Percentiles rank a stretch among this genome's conserved stretches.
Conservation (phyloP, 2,888 invertebrate species). For the Aromia moschata region DNA sequence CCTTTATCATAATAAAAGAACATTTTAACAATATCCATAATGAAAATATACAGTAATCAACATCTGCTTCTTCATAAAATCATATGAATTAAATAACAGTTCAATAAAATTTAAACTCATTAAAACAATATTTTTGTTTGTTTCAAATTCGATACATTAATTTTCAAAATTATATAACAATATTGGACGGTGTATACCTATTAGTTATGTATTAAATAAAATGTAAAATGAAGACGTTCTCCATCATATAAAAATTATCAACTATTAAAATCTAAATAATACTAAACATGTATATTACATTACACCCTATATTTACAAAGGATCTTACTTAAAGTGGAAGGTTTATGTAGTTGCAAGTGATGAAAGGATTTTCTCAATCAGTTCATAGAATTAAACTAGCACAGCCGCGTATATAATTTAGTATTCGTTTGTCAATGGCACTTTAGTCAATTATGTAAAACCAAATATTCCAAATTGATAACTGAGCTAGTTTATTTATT, state of each 20-base stretch:
- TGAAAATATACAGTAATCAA: conserved; percentile 33
- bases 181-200: conserved; percentile 50
- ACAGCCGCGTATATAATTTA: conserved; percentile 29
- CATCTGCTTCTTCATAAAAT: conserved; percentile 45
- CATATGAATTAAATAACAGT: conserved; percentile 56
- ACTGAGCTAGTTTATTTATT: conserved; percentile 26
- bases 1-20: conserved; percentile 23
- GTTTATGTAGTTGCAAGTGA: conserved; percentile 36
- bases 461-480: conserved; percentile 24
- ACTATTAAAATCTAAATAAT: conserved; percentile 25
- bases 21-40: conserved; percentile 32
- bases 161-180: conserved; percentile 38
- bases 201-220: conserved; percentile 31
- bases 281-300: conserved; percentile 45
- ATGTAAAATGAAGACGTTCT: conserved; percentile 30
- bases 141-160: conserved; percentile 28
- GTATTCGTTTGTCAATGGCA: conserved; percentile 43
- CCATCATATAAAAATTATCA: conserved; percentile 18
- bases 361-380: conserved; percentile 24
- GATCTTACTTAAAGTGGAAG: conserved; percentile 49
- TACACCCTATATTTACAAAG: conserved; percentile 56
- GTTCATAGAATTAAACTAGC: conserved; percentile 34
- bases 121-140: conserved; percentile 46
- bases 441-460: conserved; percentile 33
- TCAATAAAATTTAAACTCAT: conserved; percentile 54